Conservation (phyloP, 2,797 vertebrate species). For the Mormyrus proboscirostris region DNA sequence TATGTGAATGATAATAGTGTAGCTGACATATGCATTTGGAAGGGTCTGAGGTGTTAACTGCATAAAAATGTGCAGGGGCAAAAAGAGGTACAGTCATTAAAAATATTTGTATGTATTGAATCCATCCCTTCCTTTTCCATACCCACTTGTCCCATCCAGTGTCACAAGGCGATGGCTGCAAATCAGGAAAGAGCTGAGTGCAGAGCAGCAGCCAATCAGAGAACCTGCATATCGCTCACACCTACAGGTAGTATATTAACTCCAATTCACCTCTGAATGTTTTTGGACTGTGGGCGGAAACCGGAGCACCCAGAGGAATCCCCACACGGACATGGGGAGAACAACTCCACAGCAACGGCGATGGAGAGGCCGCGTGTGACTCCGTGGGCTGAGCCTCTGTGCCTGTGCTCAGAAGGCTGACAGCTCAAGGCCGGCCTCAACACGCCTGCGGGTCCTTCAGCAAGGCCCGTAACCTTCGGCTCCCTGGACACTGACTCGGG, state of each 20-base stretch:
- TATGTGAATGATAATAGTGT: not conserved
- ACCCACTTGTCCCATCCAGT: not conserved
- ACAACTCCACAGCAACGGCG: not conserved
- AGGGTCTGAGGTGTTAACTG: not conserved
- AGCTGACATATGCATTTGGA: not conserved
- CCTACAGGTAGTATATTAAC: not conserved
- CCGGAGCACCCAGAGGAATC: not conserved
- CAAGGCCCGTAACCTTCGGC: not conserved
- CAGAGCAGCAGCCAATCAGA: not conserved
- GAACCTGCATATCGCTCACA: not conserved
- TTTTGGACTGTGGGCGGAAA: not conserved
- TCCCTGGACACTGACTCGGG: not conserved
- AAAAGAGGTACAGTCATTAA: not conserved
- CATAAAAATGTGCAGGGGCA: not conserved
- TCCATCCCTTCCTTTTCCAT: not conserved
- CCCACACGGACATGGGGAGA: not conserved
- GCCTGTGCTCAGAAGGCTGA: not conserved
- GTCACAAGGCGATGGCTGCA: not conserved
- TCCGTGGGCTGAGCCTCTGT: not conserved
- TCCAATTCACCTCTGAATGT: not conserved
- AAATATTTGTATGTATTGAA: not conserved
- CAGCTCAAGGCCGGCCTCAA: not conserved
- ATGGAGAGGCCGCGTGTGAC: not conserved
- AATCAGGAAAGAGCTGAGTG: not conserved
- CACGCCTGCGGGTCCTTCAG: not conserved